Conservation (phyloP, 2,113 vertebrate species). For the Falco punctatus region DNA sequence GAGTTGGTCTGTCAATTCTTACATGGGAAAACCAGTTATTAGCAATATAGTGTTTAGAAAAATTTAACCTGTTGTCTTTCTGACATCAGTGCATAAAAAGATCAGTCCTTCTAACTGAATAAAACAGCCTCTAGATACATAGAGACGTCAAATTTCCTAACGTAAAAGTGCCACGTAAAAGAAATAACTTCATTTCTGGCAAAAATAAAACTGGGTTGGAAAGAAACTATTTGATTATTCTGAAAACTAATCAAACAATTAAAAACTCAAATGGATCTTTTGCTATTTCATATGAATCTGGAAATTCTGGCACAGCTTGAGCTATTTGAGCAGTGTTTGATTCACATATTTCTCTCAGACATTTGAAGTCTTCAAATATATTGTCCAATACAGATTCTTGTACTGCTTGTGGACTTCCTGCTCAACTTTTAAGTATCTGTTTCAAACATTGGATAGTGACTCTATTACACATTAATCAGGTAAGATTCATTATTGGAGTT, state of each 20-base stretch:
- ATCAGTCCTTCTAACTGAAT: background rate
- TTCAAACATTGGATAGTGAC: background rate
- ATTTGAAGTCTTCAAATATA: background rate
- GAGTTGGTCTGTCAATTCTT: background rate
- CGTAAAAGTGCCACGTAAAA: background rate
- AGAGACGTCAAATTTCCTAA: background rate
- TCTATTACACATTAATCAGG: slow-evolving; percentile 65
- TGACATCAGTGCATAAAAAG: background rate
- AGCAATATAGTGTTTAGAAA: background rate
- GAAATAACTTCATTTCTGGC: background rate
- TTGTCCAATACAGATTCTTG: background rate
- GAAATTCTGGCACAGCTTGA: background rate
- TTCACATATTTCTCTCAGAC: background rate
- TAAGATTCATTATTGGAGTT: slow-evolving; percentile 58
- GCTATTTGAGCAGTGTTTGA: background rate
- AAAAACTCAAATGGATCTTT: background rate
- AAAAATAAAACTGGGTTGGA: background rate
- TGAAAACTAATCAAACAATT: background rate
- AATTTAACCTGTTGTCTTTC: background rate
- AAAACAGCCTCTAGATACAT: background rate
- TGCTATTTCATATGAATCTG: background rate
- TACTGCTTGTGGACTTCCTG: background rate
- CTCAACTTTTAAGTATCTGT: background rate
- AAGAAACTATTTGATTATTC: background rate
- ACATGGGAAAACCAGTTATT: background rate